Base-by-base conservation (phyloP, 2,113 vertebrate genomes). In the Crotalus viridis region DNA sequence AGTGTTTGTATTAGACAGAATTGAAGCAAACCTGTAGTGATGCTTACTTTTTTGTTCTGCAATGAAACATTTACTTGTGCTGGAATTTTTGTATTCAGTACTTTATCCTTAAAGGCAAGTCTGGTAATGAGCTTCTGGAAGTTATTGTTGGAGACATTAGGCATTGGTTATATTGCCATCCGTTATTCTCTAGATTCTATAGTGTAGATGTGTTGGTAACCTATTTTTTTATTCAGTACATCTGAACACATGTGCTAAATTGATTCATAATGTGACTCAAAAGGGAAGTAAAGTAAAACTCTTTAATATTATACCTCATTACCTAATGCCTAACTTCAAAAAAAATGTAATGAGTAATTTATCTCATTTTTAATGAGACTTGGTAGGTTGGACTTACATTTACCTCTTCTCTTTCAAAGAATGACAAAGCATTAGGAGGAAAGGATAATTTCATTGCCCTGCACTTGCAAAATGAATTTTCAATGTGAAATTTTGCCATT, bases 251-350 rank as follows among this genome's bases (percentile, higher is more conserved):
- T 92, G 93, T 93, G 95, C 94, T 89, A 96, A 97, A 96, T 95
- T 96, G 96, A 96, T 95, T 97, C 96, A 95, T 96, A 96, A 96
- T 96, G 95, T 97, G 96, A 97, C 95, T 96, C 94, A 93, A 96
- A 94, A 95, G 95, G 94, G 94, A 94, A 92, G 94, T 93, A 94
- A 96, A 94, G 92, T 94, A 92, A 97, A 95, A 57, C 56, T 51
- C 90, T 95, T 94, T 92, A 0, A 0, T 95, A 22, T 59, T 56
- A 95, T 97, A 97, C 96, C 96, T 97, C 96, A 96, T 90, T 92
- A 0, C 26, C 10, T 48, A 86, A 86, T 86, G 26, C n/a, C 59
- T 61, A 74, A 21, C 3, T 24, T 87, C 57, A 19, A 22, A 19
- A 52, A 13, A 21, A 69, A 2, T 74, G 48, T 52, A 33, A 46